Conservation (phyloP, 2,888 invertebrate species). For the Drosophila mettleri region DNA sequence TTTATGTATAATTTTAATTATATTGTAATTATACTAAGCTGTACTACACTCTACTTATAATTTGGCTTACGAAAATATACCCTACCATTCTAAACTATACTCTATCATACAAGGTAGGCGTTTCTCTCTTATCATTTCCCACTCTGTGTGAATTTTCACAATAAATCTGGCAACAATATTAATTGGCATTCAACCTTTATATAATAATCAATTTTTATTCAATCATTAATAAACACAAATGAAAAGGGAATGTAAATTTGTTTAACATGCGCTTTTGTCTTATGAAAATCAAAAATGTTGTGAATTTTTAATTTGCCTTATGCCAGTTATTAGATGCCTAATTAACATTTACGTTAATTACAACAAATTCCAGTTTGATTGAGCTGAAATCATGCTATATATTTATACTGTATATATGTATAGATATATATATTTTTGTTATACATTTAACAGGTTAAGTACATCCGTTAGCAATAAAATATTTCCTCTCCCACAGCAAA, state of each 20-base stretch:
- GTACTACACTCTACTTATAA: no score
- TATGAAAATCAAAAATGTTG: constrained; percentile 17
- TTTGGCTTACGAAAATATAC: no score
- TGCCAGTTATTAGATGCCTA: constrained; percentile 15
- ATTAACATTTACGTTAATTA: constrained; percentile 13
- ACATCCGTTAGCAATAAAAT: constrained; percentile 55
- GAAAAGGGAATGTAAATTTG: constrained; percentile 36
- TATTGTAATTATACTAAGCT: background rate
- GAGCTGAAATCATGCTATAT: constrained; percentile 4
- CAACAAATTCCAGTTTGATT: constrained; percentile 10
- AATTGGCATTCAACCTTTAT: constrained; percentile 11
- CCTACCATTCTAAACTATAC: background rate
- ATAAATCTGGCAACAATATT: constrained; percentile 9
- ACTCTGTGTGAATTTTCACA: constrained; percentile 3
- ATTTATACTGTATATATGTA: no score
- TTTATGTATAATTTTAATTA: no score
- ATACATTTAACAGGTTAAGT: constrained; percentile 36
- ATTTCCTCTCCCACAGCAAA: constrained; percentile 49
- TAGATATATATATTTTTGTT: constrained; percentile 17
- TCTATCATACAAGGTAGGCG: background rate
- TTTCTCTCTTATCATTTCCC: background rate
- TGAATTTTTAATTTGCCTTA: constrained; percentile 19
- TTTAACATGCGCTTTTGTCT: constrained; percentile 8
- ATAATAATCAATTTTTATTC: constrained; percentile 24
- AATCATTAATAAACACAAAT: constrained; percentile 43